Percentiles rank a stretch among this genome's conserved stretches.
phyloP scores from a whole-genome alignment of 2,888 invertebrate species.

The Nasonia oneida region DNA sequence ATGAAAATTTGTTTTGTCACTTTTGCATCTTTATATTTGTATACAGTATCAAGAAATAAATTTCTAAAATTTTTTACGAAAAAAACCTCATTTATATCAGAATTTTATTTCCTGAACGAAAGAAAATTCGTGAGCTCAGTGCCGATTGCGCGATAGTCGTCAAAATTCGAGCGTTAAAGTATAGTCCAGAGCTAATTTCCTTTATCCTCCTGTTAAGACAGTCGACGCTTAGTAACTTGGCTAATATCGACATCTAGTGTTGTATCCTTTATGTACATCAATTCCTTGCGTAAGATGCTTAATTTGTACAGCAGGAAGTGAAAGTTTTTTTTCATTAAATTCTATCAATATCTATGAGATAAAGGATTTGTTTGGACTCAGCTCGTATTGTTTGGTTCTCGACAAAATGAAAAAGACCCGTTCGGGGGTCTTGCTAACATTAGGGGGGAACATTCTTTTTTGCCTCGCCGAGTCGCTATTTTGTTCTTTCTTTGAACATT shows the following conservation, averaged over 20 bases:
- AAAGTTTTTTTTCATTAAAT: constrained; percentile 30
- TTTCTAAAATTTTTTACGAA: neutral
- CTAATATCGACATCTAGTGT: constrained; percentile 39
- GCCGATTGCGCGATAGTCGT: neutral
- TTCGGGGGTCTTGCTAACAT: constrained; percentile 56
- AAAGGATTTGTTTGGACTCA: constrained; percentile 13
- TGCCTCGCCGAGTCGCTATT: constrained; percentile 33
- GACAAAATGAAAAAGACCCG: constrained; percentile 61
- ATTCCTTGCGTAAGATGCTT: constrained; percentile 49
- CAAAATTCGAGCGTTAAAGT: constrained; percentile 15
- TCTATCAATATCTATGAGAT: constrained; percentile 3
- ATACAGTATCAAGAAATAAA: constrained; percentile 4
- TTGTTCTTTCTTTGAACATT: constrained; percentile 38
- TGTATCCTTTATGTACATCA: constrained; percentile 45
- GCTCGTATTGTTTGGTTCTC: constrained; percentile 24
- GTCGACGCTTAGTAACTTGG: constrained; percentile 17
- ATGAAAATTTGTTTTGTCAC: constrained; percentile 11
- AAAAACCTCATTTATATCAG: neutral
- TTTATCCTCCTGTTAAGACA: constrained; percentile 20
- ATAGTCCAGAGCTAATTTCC: neutral
- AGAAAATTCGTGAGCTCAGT: constrained; percentile 12
- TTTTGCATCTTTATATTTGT: neutral
- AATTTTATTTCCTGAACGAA: neutral
- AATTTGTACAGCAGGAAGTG: constrained; percentile 40
- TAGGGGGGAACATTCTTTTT: constrained; percentile 53